A percentile compares a stretch with the other conserved stretches of the same genome.
Evolutionary conservation across 2,113 vertebrate species (phyloP).

Genomic region (Okapia johnstoni): DNA sequence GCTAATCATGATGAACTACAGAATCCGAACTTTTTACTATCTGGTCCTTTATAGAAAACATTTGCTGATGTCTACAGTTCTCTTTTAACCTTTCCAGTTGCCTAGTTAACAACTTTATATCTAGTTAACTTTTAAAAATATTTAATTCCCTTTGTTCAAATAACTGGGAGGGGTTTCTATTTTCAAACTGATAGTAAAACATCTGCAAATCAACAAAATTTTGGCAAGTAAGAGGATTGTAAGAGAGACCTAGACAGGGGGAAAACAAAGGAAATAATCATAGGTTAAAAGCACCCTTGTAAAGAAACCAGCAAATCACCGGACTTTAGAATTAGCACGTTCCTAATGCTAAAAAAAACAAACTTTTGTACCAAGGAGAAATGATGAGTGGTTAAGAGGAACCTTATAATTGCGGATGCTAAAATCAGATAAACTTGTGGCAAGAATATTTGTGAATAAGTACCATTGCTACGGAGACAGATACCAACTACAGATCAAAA

Average conservation of each 20-base stretch:
- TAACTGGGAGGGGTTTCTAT: neutral
- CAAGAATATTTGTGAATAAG: neutral
- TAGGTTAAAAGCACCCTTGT: neutral
- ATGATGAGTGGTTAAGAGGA: slow-evolving; percentile 18
- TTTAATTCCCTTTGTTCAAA: neutral
- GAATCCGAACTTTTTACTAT: neutral
- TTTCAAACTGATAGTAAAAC: neutral
- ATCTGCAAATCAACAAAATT: neutral
- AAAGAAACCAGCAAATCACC: neutral
- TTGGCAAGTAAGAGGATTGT: neutral
- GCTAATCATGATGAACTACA: neutral
- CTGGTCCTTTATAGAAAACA: neutral
- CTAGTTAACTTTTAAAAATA: neutral
- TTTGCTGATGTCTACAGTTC: neutral
- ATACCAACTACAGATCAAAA: neutral
- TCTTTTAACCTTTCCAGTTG: neutral
- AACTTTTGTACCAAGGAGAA: neutral
- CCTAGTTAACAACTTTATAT: neutral
- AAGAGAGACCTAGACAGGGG: neutral
- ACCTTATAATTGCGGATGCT: slow-evolving; percentile 25
- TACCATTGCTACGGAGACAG: neutral
- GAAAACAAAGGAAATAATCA: neutral
- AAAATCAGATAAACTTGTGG: slow-evolving; percentile 19
- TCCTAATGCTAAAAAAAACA: neutral
- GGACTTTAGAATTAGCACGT: neutral